phyloP scores from a whole-genome alignment of 2,888 invertebrate species.

The Norana najaformis region DNA sequence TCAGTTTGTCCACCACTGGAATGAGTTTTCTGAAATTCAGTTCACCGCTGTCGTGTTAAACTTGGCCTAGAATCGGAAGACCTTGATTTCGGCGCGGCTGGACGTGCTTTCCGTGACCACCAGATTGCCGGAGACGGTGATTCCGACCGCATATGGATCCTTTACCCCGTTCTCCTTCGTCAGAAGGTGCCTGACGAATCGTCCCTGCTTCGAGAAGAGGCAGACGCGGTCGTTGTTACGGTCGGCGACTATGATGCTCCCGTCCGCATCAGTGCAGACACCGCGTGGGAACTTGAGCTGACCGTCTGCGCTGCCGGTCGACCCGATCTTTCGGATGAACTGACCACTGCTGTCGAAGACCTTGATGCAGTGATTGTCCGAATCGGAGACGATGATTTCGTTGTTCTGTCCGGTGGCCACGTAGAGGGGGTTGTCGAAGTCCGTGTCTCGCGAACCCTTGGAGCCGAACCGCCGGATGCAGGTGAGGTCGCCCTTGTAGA shows the following conservation, averaged over 20 bases:
- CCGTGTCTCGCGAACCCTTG: conserved; percentile 35
- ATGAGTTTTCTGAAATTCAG: no score
- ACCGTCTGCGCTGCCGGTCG: conserved; percentile 43
- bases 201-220: conserved; percentile 41
- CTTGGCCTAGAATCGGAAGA: conserved; percentile 37
- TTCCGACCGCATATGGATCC: conserved; percentile 43
- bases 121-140: conserved; percentile 40
- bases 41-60: no score
- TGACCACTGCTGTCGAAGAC: conserved; percentile 43
- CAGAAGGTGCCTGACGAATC: conserved; percentile 44
- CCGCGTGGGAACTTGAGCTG: conserved; percentile 44
- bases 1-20: no score
- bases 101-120: conserved; percentile 45
- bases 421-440: conserved; percentile 46
- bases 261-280: conserved; percentile 43
- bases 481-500: conserved; percentile 44
- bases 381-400: conserved; percentile 47
- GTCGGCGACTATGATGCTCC: conserved; percentile 46
- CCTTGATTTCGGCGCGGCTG: conserved; percentile 42
- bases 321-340: conserved; percentile 41
- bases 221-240: conserved; percentile 44
- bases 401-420: conserved; percentile 43
- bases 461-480: conserved; percentile 43
- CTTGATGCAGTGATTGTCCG: conserved; percentile 47
- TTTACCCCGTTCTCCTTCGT: conserved; percentile 42